Evolutionary conservation across 1,140 invertebrate genomes (phyloP).

Genomic region (Cylas formicarius): DNA sequence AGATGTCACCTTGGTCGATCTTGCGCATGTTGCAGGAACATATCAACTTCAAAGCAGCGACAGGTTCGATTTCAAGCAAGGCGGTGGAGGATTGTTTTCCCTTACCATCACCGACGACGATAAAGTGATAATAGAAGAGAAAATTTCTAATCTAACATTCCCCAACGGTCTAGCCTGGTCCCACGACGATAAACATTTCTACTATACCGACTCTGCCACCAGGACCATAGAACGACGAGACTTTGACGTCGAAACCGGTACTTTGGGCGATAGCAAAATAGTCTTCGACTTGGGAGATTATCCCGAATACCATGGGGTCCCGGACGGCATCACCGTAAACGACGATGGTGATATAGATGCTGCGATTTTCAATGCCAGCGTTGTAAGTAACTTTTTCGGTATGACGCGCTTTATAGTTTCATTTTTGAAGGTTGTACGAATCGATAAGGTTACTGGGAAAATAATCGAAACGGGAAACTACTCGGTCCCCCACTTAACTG

Average conservation of each 20-base stretch:
- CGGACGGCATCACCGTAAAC: conserved; percentile 65
- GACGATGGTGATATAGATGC: conserved; percentile 55
- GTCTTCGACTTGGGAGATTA: conserved; percentile 4
- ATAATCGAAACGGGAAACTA: too few relatives aligned
- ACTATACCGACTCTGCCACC: conserved; percentile 65
- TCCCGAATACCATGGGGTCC: conserved; percentile 29
- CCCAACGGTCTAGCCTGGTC: conserved; percentile 79
- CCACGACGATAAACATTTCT: conserved; percentile 56
- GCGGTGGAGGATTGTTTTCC: conserved; percentile 50
- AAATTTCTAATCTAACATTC: conserved; percentile 48
- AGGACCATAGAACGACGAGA: conserved; percentile 60
- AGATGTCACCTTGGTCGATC: too few relatives aligned
- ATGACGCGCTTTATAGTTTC: too few relatives aligned
- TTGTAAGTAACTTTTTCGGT: too few relatives aligned
- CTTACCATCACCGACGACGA: conserved; percentile 40
- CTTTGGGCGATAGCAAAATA: conserved; percentile 38
- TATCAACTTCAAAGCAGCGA: conserved; percentile 39
- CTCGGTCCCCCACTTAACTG: too few relatives aligned
- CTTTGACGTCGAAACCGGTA: conserved; percentile 59
- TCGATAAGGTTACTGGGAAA: too few relatives aligned
- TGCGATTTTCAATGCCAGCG: too few relatives aligned
- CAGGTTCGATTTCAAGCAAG: conserved; percentile 43
- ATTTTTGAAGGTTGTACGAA: too few relatives aligned
- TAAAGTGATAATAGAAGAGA: conserved; percentile 32
- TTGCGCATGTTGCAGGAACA: conserved; percentile 10